Percentiles rank a stretch among this genome's conserved stretches.
Evolutionary conservation across 1,140 invertebrate species (phyloP).

Genomic region (Adelges cooleyi): DNA sequence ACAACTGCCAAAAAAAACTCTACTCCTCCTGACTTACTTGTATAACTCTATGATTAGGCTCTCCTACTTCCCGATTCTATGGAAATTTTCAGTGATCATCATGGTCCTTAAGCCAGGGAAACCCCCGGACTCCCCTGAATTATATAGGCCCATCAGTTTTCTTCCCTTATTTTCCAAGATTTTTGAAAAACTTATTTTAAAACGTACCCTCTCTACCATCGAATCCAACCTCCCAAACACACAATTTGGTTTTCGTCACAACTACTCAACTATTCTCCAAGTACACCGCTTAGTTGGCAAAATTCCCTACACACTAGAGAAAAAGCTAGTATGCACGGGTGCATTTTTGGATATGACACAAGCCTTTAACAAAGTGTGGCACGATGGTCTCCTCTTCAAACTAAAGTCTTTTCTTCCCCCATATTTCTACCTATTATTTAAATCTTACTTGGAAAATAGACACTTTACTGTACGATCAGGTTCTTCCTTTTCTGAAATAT

Average conservation of each 20-base stretch:
- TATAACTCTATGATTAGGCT: not conserved
- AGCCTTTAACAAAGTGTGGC: not conserved
- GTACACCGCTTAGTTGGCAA: not conserved
- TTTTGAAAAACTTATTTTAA: not conserved
- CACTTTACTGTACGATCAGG: not conserved
- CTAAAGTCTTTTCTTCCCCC: not conserved
- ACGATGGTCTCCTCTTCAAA: not conserved
- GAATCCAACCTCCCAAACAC: not conserved
- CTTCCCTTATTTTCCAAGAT: not conserved
- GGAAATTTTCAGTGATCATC: not conserved
- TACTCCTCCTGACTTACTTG: not conserved
- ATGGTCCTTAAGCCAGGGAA: not conserved
- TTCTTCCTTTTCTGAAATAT: not conserved
- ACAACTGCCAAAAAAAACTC: not conserved
- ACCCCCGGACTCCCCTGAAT: not conserved
- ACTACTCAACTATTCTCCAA: not conserved
- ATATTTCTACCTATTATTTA: too few species aligned
- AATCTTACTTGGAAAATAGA: constrained; percentile 5
- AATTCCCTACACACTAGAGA: not conserved
- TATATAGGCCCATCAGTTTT: not conserved
- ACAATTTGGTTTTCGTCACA: not conserved
- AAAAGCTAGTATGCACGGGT: not conserved
- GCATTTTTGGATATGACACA: not conserved
- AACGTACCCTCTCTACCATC: not conserved
- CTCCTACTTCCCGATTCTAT: not conserved